A percentile compares a stretch with the other conserved stretches of the same genome.
Conservation (phyloP, 2,797 vertebrate genomes). For the Gymnocypris eckloni region DNA sequence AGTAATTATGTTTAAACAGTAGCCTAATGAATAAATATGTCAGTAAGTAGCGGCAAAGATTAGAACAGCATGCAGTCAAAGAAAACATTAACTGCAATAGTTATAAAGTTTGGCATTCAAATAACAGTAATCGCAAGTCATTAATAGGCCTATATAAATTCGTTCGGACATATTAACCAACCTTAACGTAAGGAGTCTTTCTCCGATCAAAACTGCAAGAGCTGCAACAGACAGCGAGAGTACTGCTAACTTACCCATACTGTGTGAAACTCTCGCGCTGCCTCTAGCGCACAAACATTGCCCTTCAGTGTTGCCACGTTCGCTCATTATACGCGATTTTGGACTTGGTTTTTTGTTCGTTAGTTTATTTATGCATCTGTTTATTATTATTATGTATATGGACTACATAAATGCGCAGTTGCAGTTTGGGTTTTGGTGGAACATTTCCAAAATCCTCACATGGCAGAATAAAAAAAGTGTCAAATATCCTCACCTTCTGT, state of each 20-base stretch:
- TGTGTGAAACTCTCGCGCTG: background rate
- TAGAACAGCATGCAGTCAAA: background rate
- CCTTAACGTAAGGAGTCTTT: slow-evolving; percentile 65
- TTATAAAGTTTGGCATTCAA: background rate
- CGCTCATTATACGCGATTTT: background rate
- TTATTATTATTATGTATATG: background rate
- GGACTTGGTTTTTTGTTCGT: too few relatives aligned
- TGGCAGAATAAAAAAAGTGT: background rate
- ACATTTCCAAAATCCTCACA: background rate
- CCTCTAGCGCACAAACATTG: background rate
- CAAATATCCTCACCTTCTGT: background rate
- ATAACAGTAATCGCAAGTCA: background rate
- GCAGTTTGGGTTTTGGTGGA: background rate
- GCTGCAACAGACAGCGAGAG: slow-evolving; percentile 55
- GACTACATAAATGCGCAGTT: background rate
- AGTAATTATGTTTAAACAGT: background rate
- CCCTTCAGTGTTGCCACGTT: background rate
- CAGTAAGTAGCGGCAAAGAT: background rate
- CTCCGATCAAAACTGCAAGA: slow-evolving; percentile 65
- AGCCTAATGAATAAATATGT: background rate
- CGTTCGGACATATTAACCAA: slow-evolving; percentile 52
- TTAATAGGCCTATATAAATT: background rate
- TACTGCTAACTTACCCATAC: slow-evolving; percentile 57
- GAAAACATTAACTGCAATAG: background rate
- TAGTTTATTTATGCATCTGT: background rate